Conservation (phyloP, 2,888 invertebrate species). For the Lottia gigantea region DNA sequence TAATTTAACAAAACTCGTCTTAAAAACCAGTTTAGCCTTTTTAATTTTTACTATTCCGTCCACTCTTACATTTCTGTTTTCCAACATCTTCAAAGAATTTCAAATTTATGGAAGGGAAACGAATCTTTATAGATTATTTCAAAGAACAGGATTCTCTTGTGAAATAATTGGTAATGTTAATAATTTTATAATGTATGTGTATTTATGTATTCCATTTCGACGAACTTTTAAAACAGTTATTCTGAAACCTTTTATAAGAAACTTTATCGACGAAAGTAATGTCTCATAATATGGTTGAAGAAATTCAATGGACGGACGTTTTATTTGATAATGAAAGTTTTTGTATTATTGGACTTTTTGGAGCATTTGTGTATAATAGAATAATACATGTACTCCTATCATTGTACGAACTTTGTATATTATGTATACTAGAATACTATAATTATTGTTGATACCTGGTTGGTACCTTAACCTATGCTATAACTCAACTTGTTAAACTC, state of each 20-base stretch:
- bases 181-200: background rate
- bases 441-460: too few relatives aligned
- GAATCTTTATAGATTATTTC: background rate
- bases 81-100: background rate
- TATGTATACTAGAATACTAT: too few relatives aligned
- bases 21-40: background rate
- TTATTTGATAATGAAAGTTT: too few relatives aligned
- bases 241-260: background rate
- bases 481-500: too few relatives aligned
- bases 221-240: background rate
- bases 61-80: background rate
- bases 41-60: background rate
- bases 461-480: too few relatives aligned
- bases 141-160: background rate
- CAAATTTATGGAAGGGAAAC: background rate
- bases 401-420: too few relatives aligned
- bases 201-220: background rate
- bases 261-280: background rate
- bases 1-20: background rate
- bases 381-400: too few relatives aligned
- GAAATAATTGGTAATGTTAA: background rate
- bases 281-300: background rate
- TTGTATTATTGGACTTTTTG: too few relatives aligned
- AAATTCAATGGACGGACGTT: too few relatives aligned
- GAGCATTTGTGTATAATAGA: too few relatives aligned